Evolutionary conservation across 2,888 invertebrate species (phyloP).

Genomic region (Volucella inflata): DNA sequence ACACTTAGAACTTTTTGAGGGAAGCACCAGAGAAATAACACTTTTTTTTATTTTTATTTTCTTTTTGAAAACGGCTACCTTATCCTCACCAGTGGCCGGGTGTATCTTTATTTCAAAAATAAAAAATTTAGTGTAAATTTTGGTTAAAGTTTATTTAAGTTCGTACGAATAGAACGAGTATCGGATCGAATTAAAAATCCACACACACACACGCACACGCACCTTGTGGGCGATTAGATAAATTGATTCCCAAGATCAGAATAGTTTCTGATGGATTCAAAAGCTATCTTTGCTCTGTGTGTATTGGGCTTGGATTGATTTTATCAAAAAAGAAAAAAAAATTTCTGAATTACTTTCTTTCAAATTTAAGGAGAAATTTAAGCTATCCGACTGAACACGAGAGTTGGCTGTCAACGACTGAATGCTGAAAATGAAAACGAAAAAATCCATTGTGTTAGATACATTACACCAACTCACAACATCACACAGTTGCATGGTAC

Average conservation of each 20-base stretch:
- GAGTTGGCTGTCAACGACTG: conserved; percentile 83
- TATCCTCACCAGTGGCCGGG: neutral
- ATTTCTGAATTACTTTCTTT: conserved; percentile 19
- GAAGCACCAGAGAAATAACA: conserved; percentile 15
- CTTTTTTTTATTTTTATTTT: neutral
- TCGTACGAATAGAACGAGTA: conserved; percentile 3
- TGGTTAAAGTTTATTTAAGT: neutral
- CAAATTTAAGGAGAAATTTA: conserved; percentile 16
- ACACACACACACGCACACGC: conserved; percentile 43
- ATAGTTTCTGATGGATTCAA: conserved; percentile 57
- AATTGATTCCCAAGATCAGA: conserved; percentile 42
- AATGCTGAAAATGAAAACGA: conserved; percentile 75
- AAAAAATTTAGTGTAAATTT: no score
- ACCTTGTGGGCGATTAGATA: conserved; percentile 34
- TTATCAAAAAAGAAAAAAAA: conserved; percentile 2
- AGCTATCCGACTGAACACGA: conserved; percentile 82
- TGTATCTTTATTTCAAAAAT: no score
- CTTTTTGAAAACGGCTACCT: neutral
- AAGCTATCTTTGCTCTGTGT: conserved; percentile 33
- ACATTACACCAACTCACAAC: neutral
- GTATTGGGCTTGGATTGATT: neutral
- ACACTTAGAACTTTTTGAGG: conserved; percentile 12
- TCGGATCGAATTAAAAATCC: conserved; percentile 6
- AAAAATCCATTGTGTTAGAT: conserved; percentile 63
- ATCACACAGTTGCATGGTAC: conserved; percentile 11